Evolutionary conservation across 2,888 invertebrate genomes (phyloP).

Genomic region (Ennomos fuscantarius): DNA sequence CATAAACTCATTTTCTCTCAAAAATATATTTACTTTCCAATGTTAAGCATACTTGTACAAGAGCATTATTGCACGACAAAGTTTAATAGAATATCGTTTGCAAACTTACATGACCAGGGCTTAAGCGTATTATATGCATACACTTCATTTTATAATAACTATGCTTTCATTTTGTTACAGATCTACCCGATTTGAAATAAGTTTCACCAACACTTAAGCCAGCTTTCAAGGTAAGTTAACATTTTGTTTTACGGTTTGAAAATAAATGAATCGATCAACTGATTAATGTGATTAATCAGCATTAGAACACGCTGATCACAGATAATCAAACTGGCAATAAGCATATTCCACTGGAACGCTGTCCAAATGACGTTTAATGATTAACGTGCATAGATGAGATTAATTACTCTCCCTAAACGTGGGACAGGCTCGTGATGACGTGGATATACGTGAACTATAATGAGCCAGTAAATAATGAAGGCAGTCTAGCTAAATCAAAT

Average conservation of each 20-base stretch:
- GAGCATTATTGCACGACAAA: too few species aligned
- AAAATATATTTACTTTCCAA: too few species aligned
- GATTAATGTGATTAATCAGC: background rate
- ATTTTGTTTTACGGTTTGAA: background rate
- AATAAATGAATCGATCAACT: background rate
- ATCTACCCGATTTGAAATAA: slow-evolving; percentile 22
- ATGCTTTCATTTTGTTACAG: slow-evolving; percentile 29
- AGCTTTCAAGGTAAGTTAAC: slow-evolving; percentile 30
- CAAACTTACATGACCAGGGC: too few species aligned
- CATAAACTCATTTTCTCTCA: too few species aligned
- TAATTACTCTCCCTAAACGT: slow-evolving; percentile 17
- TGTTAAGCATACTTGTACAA: too few species aligned
- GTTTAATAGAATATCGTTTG: too few species aligned
- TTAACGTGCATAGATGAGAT: slow-evolving; percentile 17
- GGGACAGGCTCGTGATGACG: slow-evolving; percentile 1
- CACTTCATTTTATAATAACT: too few species aligned
- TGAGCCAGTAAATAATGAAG: background rate
- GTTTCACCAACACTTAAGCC: slow-evolving; percentile 23
- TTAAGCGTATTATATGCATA: too few species aligned
- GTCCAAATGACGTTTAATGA: slow-evolving; percentile 22
- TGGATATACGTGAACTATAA: background rate
- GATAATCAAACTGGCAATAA: background rate
- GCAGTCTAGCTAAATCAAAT: too few species aligned
- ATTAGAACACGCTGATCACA: background rate
- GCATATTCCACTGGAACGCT: slow-evolving; percentile 12